Conservation (phyloP, 2,797 vertebrate genomes). For the Acrossocheilus fasciatus region DNA sequence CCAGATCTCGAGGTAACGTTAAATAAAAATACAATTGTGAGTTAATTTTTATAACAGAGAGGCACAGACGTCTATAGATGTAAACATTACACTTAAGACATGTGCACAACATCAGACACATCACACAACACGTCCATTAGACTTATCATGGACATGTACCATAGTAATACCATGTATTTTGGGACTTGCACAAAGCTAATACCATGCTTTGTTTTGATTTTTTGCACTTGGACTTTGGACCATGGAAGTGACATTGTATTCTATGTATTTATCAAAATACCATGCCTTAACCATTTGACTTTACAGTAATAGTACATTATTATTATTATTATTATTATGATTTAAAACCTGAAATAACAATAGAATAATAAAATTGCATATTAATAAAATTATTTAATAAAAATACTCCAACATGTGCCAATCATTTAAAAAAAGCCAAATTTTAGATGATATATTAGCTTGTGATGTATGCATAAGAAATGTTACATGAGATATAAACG, state of each 20-base stretch:
- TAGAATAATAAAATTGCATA: background rate
- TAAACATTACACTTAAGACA: background rate
- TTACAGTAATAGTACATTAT: background rate
- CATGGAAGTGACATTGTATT: background rate
- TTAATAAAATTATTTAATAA: background rate
- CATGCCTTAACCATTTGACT: background rate
- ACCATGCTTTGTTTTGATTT: background rate
- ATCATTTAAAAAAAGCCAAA: background rate
- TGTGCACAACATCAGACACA: background rate
- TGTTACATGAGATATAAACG: background rate
- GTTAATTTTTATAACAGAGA: background rate
- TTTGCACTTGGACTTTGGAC: background rate
- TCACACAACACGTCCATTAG: background rate
- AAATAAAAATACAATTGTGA: background rate
- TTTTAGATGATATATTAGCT: background rate
- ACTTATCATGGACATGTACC: background rate
- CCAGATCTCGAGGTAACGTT: conserved; percentile 74
- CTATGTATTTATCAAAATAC: background rate
- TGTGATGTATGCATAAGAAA: background rate
- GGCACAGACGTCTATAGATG: background rate
- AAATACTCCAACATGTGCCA: too few relatives aligned
- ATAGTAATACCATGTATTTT: background rate
- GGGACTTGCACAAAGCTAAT: background rate
- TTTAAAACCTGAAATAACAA: background rate
- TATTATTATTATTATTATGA: background rate